Evolutionary conservation across 2,113 vertebrate species (phyloP), one percentile per base, ranked within the genome.

Genomic region (Narcine bancroftii): DNA sequence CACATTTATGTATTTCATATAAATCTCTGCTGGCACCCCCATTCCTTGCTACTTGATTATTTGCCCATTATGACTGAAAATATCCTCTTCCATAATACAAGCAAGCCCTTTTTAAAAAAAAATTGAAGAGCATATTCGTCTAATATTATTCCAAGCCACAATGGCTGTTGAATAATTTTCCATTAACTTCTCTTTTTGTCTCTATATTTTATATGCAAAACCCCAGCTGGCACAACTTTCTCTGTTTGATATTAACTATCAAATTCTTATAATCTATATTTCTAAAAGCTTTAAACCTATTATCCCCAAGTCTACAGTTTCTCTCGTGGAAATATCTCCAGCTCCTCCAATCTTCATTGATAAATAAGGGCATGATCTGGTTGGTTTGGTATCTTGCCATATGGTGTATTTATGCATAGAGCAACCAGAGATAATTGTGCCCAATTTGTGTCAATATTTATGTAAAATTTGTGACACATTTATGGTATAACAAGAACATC

Each of bases 401-500:
- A 77, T 77, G 75, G 75, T 77, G 75, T 77, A 77, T 77, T 45
- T 36, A 45, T 77, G 75, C 39, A 5, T 77, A 45, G 39, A 77
- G 75, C 75, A 39, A 77, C 75, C 75, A 77, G 75, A 77, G 75
- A 21, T 45, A 77, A 77, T 77, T 77, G 75, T 77, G 39, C 75
- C 75, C 75, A 77, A 77, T 77, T 77, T 77, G 75, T 45, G 75
- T 77, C 75, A 42, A 77, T 77, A 77, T 77, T 77, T 6, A 77
- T 77, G 75, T 77, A 77, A 77, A 77, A 45, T 39, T 42, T 42
- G 24, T 77, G 75, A 42, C 75, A 77, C 75, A 77, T 77, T 77
- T 77, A 77, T 45, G 75, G 75, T 77, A 77, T 77, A 77, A 77
- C 75, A 77, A 77, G 75, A 42, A 77, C 75, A 77, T 42, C 75